phyloP scores from a whole-genome alignment of 2,113 vertebrate species.

The Clarias batrachus region DNA sequence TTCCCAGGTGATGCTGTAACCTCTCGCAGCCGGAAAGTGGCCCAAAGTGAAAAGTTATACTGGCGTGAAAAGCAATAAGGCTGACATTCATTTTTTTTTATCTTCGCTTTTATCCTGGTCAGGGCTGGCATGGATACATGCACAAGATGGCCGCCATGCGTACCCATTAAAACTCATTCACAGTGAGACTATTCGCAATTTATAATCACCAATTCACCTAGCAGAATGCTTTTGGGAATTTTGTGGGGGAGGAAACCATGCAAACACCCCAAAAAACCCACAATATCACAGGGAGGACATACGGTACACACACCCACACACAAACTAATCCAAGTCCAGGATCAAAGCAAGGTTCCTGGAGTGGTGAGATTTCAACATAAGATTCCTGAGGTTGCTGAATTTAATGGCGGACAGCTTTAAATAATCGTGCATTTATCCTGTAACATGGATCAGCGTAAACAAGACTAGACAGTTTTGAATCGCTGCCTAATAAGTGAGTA shows the following conservation, averaged over 20 bases:
- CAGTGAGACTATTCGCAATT: background rate
- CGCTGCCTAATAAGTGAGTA: background rate
- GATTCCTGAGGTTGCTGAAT: background rate
- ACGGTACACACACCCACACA: background rate
- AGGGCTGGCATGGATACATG: no score
- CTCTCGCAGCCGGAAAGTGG: no score
- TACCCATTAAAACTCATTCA: background rate
- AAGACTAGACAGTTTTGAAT: background rate
- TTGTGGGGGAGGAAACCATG: background rate
- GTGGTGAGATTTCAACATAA: background rate
- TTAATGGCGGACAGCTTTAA: background rate
- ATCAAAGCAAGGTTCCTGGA: background rate
- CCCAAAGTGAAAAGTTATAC: no score
- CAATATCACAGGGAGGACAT: background rate
- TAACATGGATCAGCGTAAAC: background rate
- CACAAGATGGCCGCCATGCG: background rate
- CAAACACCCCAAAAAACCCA: background rate
- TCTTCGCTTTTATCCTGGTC: no score
- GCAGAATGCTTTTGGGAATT: background rate
- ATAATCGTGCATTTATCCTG: background rate
- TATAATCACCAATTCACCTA: no score
- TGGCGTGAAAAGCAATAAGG: no score
- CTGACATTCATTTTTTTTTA: no score
- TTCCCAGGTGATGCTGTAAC: no score
- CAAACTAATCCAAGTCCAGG: background rate